phyloP scores from a whole-genome alignment of 53 echinoderm and acorn worm genomes.

The Zoroaster sp. region DNA sequence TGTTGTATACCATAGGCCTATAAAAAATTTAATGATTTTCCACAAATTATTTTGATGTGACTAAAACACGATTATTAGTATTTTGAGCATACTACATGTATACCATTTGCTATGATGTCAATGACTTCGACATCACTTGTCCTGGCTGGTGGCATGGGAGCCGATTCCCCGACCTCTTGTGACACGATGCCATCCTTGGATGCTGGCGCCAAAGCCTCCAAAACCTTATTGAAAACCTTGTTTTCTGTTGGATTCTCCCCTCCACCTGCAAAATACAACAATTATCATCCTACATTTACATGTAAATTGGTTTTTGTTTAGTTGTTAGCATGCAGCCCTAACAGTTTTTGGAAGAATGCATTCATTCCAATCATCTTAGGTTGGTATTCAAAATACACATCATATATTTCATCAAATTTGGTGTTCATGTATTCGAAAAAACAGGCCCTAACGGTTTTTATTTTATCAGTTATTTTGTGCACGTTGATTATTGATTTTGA shows the following conservation, averaged over 20 bases:
- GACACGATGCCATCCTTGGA: slow-evolving; percentile 11
- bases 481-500: too few species aligned
- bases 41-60: not conserved
- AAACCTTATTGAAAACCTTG: not conserved
- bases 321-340: too few species aligned
- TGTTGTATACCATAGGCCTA: not conserved
- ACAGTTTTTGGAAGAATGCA: too few species aligned
- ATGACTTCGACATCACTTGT: not conserved
- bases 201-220: slow-evolving; percentile 4
- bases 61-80: not conserved
- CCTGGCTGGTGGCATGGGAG: not conserved
- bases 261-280: not conserved
- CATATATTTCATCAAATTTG: too few species aligned
- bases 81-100: not conserved
- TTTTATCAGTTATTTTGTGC: too few species aligned
- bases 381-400: too few species aligned
- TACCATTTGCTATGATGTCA: slow-evolving; percentile 4
- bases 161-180: not conserved
- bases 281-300: too few species aligned
- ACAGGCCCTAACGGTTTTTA: too few species aligned
- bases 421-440: too few species aligned
- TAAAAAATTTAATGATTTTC: not conserved
- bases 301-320: too few species aligned
- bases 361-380: too few species aligned
- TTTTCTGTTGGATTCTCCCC: slow-evolving; percentile 2